These are phyloP conservation scores for Tromatobia lineatoria DNA, from an alignment of 2,888 invertebrate species.

Conservation along the genomic window DNA sequence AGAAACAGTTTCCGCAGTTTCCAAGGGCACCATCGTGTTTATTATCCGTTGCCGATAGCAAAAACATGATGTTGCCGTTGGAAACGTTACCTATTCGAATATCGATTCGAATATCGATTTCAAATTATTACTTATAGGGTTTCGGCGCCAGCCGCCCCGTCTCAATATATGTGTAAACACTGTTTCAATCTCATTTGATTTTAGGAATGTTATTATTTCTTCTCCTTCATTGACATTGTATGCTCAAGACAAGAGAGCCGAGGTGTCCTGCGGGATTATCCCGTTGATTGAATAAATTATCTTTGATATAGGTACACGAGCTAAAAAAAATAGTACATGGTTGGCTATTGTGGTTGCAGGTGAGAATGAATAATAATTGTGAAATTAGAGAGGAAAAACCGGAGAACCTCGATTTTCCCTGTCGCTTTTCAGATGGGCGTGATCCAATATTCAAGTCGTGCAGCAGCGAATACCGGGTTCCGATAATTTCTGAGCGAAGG, in stretches of 20 bases:
- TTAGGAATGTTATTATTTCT: background rate
- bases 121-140: too few relatives aligned
- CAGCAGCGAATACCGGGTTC: slow-evolving; percentile 19
- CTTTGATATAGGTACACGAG: slow-evolving; percentile 52
- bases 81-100: too few relatives aligned
- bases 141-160: too few relatives aligned
- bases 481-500: slow-evolving; percentile 50
- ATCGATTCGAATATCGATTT: too few relatives aligned
- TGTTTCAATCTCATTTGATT: too few relatives aligned
- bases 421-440: slow-evolving; percentile 54
- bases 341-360: slow-evolving; percentile 12
- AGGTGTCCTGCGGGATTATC: slow-evolving; percentile 18
- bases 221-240: slow-evolving; percentile 51
- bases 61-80: too few relatives aligned
- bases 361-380: slow-evolving; percentile 60
- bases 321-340: slow-evolving; percentile 17
- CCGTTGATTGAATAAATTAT: slow-evolving; percentile 62
- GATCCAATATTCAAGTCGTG: slow-evolving; percentile 63
- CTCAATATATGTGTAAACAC: too few relatives aligned
- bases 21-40: too few relatives aligned
- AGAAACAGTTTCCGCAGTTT: too few relatives aligned
- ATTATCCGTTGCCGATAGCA: too few relatives aligned
- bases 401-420: slow-evolving; percentile 32
- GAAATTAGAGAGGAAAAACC: slow-evolving; percentile 24
- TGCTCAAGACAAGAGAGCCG: slow-evolving; percentile 42